Conservation (phyloP, 1,140 invertebrate species). For the Drosophila asahinai region DNA sequence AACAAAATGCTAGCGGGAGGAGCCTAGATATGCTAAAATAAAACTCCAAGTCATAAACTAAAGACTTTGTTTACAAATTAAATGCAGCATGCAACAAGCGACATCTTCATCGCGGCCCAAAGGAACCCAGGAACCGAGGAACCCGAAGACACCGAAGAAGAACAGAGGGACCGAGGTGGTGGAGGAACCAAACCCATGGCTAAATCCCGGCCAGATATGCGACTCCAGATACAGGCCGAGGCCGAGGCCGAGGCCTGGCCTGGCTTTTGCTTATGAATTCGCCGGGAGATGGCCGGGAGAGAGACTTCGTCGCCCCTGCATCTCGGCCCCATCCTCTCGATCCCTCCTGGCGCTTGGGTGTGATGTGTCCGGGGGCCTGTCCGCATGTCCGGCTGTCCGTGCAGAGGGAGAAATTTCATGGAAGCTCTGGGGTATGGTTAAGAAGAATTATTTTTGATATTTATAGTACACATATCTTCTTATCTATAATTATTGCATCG, state of each 20-base stretch:
- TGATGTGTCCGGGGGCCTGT: conserved; percentile 49
- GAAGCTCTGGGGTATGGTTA: no score
- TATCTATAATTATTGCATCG: no score
- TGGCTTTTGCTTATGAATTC: conserved; percentile 66
- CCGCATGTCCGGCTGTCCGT: conserved; percentile 11
- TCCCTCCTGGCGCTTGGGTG: conserved; percentile 76
- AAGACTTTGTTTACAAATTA: conserved; percentile 84
- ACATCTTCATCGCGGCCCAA: conserved; percentile 64
- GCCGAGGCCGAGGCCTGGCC: not conserved
- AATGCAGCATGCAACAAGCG: conserved; percentile 81
- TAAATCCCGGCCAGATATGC: conserved; percentile 28
- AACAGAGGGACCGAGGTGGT: not conserved
- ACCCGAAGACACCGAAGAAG: not conserved
- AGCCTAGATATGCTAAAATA: conserved; percentile 80
- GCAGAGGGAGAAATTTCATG: not conserved
- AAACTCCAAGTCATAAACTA: conserved; percentile 80
- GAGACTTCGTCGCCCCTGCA: conserved; percentile 10
- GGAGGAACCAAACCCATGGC: conserved; percentile 1
- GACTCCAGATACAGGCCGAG: conserved; percentile 31
- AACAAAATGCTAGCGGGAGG: conserved; percentile 65
- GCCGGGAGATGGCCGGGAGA: conserved; percentile 17
- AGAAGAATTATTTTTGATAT: no score
- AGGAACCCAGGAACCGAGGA: conserved; percentile 1
- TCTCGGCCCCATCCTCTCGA: conserved; percentile 10
- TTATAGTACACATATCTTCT: not conserved